Evolutionary conservation across 92 coral and sea anemone genomes (phyloP), one percentile per base, ranked within the genome.

Genomic region (Zoanthus sociatus): DNA sequence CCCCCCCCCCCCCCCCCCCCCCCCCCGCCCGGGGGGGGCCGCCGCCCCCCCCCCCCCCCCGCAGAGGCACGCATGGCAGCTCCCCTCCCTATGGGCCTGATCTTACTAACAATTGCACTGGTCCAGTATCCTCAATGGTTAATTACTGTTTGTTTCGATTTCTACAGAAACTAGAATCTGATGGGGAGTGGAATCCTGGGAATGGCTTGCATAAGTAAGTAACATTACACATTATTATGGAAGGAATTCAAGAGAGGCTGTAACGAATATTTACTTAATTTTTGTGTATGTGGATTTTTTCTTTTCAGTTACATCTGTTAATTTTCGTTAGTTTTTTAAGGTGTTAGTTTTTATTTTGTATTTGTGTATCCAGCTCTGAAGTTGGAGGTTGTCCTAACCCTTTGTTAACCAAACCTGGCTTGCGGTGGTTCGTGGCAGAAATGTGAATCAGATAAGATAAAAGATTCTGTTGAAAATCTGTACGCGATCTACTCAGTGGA

Each of bases 131-230:
- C 64, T 56, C 64, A 56, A 56, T 10, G 64, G 8, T 56, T 56
- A 11, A 56, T 56, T 56, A 56, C 64, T 56, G 3, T 56, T 56
- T 56, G 64, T 56, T 56, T 56, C 17, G 64, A 56, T 56, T 56
- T 56, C 1, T 56, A 56, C 64, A 69, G 74, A 69, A 69, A 33
- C 74, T 69, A 33, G 74, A 69, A 69, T 69, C 33, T 69, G 74
- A 69, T 69, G 45, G 74, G 42, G 33, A 69, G 44, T 69, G 74
- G 74, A 33, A 69, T 69, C 42, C 74, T 69, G 74, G 74, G 44
- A 69, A 69, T 33, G 2, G 42, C 42, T 69, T 69, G 74, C 74
- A 69, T 69, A 31, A 69, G 74, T 69, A 69, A 69, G 74, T 69
- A 69, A 56, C 64, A 56, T 56, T 56, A 56, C 64, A 56, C 64